Evolutionary conservation across 1,140 invertebrate species (phyloP).

Genomic region (Calliopsis andreniformis): DNA sequence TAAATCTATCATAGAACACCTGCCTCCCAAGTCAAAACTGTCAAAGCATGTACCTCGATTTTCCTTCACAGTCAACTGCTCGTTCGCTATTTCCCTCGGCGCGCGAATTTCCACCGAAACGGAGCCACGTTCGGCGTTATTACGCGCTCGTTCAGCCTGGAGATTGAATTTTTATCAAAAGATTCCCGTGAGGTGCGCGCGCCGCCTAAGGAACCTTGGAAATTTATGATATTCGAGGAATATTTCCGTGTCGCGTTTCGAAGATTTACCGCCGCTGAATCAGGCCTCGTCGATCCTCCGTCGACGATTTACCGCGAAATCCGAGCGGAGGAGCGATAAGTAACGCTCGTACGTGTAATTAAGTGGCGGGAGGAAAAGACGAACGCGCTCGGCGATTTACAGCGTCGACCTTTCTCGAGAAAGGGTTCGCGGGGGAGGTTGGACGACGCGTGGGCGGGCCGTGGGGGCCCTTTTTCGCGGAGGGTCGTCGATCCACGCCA

Average conservation of each 20-base stretch:
- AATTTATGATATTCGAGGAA: conserved; percentile 28
- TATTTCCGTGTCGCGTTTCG: background rate
- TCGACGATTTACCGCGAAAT: background rate
- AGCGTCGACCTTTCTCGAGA: background rate
- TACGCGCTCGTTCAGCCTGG: background rate
- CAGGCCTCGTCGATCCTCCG: background rate
- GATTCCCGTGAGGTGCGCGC: conserved; percentile 14
- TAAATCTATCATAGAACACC: too few relatives aligned
- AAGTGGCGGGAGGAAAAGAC: background rate
- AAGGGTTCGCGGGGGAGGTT: background rate
- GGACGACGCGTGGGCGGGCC: too few relatives aligned
- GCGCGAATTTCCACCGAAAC: too few relatives aligned
- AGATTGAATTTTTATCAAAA: conserved; percentile 38
- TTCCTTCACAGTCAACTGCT: too few relatives aligned
- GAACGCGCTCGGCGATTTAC: background rate
- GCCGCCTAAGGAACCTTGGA: conserved; percentile 7
- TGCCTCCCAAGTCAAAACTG: too few relatives aligned
- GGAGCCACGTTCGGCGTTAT: background rate
- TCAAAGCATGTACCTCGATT: too few relatives aligned
- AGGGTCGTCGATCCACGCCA: conserved; percentile 9
- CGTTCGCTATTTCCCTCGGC: too few relatives aligned
- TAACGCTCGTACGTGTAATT: background rate
- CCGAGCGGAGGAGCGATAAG: background rate
- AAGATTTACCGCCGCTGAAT: background rate
- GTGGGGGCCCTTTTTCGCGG: background rate